Base-by-base conservation (phyloP, 2,888 invertebrate species). In the Onthophagus sagittarius region DNA sequence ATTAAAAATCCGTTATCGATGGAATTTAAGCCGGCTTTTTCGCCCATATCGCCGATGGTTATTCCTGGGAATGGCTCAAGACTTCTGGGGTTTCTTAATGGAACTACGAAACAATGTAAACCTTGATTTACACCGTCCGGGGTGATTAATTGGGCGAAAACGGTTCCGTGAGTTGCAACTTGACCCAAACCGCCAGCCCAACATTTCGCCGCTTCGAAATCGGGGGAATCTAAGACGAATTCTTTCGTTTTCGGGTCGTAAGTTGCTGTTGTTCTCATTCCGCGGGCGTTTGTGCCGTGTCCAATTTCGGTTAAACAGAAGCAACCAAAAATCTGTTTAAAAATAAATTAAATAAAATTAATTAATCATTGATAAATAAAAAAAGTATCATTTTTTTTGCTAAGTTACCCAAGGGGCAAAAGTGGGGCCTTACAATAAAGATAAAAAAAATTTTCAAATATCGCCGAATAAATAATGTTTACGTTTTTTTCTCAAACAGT, bases 201-300 rank as follows among this genome's bases (percentile, higher is more conserved):
- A 83, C 94, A 90, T 88, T 95, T 89, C 76, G 91, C 90, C 77
- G 95, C 91, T 86, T 95, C 91, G 87, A 96, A 88, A 87, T 90
- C 87, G 76, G 96, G 91, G 72, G 93, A 88, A 83, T 93, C 87
- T 80, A 94, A 87, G 81, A 96, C 84, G 87, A 96, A 89, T 82
- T 91, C 90, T 83, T 90, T 88, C 6, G 89, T 92, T 73, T 88
- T 87, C 0, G 91, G 89, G 81, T 94, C 90, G 84, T 93, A 97
- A 0, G 91, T 94, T 0, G 96, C 97, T 0, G 91, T 92, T 0
- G 96, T 96, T 79, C 93, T 88, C 93, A 97, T 94, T 2, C 92
- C 93, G 80, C 93, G 92, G 0, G 95, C 94, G 83, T 97, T 97
- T 31, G 95, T 95, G 0, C 97, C 97, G 83, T 98, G 97, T 0